A percentile compares a stretch with the other conserved stretches of the same genome.
Conservation (phyloP, 64 coral and sea anemone genomes). For the Pocillopora verrucosa region DNA sequence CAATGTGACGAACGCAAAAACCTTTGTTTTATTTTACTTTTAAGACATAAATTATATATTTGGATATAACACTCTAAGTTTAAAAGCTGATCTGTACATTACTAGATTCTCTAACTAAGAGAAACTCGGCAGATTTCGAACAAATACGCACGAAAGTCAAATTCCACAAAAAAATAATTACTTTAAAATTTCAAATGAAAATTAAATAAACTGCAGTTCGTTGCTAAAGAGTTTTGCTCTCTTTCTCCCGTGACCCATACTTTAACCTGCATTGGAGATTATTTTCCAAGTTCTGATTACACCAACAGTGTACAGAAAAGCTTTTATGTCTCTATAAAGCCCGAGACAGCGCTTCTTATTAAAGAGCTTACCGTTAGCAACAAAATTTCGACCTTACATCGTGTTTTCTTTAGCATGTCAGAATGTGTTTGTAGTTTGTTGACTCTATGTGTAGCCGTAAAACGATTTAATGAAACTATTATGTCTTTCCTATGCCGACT, state of each 20-base stretch:
- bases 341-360: not conserved
- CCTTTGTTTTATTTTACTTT: not conserved
- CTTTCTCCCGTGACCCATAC: not conserved
- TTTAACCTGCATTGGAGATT: conserved; percentile 4
- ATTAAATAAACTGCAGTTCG: not conserved
- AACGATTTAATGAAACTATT: conserved; percentile 14
- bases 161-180: not conserved
- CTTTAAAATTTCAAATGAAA: not conserved
- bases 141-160: not conserved
- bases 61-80: not conserved
- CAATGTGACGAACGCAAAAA: not conserved
- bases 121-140: not conserved
- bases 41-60: not conserved
- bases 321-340: not conserved
- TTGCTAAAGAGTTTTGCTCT: not conserved
- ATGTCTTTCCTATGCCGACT: not conserved
- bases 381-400: not conserved
- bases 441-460: conserved; percentile 26
- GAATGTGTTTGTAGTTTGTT: conserved; percentile 17
- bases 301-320: not conserved
- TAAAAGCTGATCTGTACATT: not conserved
- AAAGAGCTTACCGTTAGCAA: not conserved
- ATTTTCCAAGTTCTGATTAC: not conserved
- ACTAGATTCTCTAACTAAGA: not conserved
- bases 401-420: conserved; percentile 12